Evolutionary conservation across 1,140 invertebrate genomes (phyloP), one percentile per base, ranked within the genome.

Genomic region (Fopius arisanus): DNA sequence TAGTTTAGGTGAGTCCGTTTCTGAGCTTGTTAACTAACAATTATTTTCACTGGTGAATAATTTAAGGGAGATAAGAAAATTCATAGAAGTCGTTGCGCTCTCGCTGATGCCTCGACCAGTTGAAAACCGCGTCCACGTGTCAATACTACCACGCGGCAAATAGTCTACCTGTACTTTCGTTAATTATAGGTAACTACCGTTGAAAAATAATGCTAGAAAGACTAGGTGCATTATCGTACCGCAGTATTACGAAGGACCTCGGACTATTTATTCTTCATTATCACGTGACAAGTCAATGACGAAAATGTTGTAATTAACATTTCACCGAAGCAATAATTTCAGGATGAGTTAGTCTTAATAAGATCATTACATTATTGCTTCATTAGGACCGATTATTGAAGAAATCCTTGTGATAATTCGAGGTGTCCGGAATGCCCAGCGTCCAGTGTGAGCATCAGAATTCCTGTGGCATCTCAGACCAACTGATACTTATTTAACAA

Each of bases 401-500:
- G 43, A 16, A 16, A n/a, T n/a, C n/a, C n/a, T n/a, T n/a, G n/a
- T n/a, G 14, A 48, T 48, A 48, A 37, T 21, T 67, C 21, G 66
- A 37, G 9, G 12, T 26, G 37, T 41, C 16, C 4, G 63, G 63
- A 43, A 54, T 33, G 43, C 41, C 12, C 29, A 51, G 3, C 16
- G 41, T n/a, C 26, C 23, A 69, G 16, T 69, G 23, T 9, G 43
- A 48, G 43, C 40, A 19, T 68, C 19, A 43, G 41, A 68, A 68
- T 68, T 68, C 67, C 67, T 69, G 40, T 54, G 40, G 48, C 23
- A 19, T 14, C 23, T 28, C 41, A 48, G 16, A 12, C 16, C 43
- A n/a, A 48, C 14, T 19, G 43, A 48, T 48, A 48, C 43, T 48
- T 37, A n/a, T 67, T 69, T 69, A 69, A 69, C 41, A 48, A 69